Conservation (phyloP, 2,888 invertebrate genomes). For the Heliothis peltigera region DNA sequence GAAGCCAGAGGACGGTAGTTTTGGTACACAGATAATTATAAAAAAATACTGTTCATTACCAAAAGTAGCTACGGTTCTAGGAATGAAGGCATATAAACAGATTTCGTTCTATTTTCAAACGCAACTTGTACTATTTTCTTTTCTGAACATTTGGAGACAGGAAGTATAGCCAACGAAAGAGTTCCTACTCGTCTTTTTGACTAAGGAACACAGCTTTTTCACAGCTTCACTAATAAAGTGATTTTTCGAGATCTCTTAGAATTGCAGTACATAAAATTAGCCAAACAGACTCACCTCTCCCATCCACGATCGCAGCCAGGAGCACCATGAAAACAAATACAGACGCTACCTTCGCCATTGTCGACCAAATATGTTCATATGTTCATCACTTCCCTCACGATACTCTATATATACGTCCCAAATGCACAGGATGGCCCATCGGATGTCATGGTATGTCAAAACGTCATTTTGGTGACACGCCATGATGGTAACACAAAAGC, state of each 20-base stretch:
- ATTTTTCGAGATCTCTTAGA: not conserved
- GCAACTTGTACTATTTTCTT: too few relatives aligned
- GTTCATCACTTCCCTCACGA: conserved; percentile 23
- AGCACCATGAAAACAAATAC: conserved; percentile 53
- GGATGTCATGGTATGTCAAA: conserved; percentile 66
- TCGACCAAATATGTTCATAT: conserved; percentile 27
- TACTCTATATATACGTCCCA: conserved; percentile 44
- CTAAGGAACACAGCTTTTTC: too few relatives aligned
- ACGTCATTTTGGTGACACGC: conserved; percentile 65
- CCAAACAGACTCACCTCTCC: conserved; percentile 46
- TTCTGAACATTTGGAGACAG: too few relatives aligned
- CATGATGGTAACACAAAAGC: conserved; percentile 68
- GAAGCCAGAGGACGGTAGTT: not conserved
- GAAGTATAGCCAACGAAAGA: too few relatives aligned
- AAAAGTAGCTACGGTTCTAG: too few relatives aligned
- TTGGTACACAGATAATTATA: too few relatives aligned
- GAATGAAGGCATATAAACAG: too few relatives aligned
- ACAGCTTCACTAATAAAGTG: too few relatives aligned
- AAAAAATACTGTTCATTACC: too few relatives aligned
- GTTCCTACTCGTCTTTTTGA: too few relatives aligned
- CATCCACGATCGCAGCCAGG: conserved; percentile 55
- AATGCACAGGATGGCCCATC: conserved; percentile 55
- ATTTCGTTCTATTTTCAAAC: too few relatives aligned
- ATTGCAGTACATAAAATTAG: not conserved
- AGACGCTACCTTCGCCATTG: conserved; percentile 54